These are phyloP conservation scores for Paramisgurnus dabryanus DNA, from an alignment of 2,113 vertebrate species.

Conservation along the genomic window DNA sequence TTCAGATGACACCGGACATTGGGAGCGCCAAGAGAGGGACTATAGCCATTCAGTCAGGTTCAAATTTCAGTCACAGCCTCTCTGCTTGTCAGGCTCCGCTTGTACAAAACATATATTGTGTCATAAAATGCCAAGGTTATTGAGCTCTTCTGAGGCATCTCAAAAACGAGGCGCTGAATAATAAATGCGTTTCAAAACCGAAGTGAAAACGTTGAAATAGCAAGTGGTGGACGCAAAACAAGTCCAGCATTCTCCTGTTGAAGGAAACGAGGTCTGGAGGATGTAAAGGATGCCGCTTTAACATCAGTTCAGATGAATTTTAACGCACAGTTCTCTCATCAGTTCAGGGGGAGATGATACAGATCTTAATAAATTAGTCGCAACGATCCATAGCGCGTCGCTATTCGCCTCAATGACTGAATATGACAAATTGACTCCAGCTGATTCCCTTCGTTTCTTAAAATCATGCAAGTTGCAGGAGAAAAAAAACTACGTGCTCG, in stretches of 20 bases:
- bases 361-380: constrained; percentile 37
- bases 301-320: constrained; percentile 33
- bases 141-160: constrained; percentile 70
- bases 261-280: constrained; percentile 10
- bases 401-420: constrained; percentile 42
- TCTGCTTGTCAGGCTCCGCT: constrained; percentile 70
- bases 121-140: constrained; percentile 67
- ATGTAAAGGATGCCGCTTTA: constrained; percentile 42
- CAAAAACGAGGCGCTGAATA: constrained; percentile 45
- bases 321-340: constrained; percentile 28
- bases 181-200: constrained; percentile 38
- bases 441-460: constrained; percentile 45
- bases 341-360: constrained; percentile 35
- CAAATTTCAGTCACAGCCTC: constrained; percentile 73
- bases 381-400: constrained; percentile 31
- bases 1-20: constrained; percentile 67
- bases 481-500: constrained; percentile 39
- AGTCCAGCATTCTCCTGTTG: constrained; percentile 66
- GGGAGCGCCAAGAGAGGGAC: constrained; percentile 65
- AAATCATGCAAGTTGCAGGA: constrained; percentile 44
- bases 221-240: constrained; percentile 53
- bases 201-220: constrained; percentile 36
- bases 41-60: constrained; percentile 62
- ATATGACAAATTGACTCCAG: constrained; percentile 29
- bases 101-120: constrained; percentile 67